phyloP scores from a whole-genome alignment of 2,113 vertebrate species.

The Scortum barcoo region DNA sequence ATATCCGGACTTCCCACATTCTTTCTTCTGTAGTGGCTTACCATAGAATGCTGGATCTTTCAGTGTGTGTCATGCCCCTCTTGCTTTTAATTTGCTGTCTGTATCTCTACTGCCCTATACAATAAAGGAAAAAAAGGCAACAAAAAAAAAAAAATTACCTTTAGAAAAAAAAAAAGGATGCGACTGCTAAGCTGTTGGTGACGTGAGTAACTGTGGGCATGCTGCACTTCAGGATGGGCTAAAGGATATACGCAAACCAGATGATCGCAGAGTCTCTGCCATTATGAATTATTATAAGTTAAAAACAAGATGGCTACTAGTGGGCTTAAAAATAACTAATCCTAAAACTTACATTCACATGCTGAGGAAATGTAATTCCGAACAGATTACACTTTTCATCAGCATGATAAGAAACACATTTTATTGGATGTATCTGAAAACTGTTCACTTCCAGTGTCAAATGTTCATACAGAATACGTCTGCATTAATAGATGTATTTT shows the following conservation, averaged over 20 bases:
- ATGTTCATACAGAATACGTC: too few relatives aligned
- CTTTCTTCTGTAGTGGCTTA: slow-evolving; percentile 25
- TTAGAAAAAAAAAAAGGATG: too few relatives aligned
- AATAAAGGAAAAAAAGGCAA: neutral
- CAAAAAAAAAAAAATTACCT: neutral
- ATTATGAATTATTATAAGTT: neutral
- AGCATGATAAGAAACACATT: too few relatives aligned
- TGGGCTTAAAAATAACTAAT: too few relatives aligned
- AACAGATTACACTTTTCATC: too few relatives aligned
- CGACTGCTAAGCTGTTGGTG: neutral
- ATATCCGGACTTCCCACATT: slow-evolving; percentile 48
- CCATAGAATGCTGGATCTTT: slow-evolving; percentile 24
- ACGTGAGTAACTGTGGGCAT: neutral
- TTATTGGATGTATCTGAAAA: too few relatives aligned
- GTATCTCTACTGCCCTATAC: neutral
- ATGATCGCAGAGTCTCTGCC: neutral
- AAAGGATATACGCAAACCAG: neutral
- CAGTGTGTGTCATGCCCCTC: neutral
- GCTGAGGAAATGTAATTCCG: too few relatives aligned
- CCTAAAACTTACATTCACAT: too few relatives aligned
- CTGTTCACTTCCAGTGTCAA: too few relatives aligned
- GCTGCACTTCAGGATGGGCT: neutral
- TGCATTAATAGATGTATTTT: too few relatives aligned
- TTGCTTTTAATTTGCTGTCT: neutral
- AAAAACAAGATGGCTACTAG: too few relatives aligned